phyloP scores from a whole-genome alignment of 2,888 invertebrate species.

The Nesidiocoris tenuis region DNA sequence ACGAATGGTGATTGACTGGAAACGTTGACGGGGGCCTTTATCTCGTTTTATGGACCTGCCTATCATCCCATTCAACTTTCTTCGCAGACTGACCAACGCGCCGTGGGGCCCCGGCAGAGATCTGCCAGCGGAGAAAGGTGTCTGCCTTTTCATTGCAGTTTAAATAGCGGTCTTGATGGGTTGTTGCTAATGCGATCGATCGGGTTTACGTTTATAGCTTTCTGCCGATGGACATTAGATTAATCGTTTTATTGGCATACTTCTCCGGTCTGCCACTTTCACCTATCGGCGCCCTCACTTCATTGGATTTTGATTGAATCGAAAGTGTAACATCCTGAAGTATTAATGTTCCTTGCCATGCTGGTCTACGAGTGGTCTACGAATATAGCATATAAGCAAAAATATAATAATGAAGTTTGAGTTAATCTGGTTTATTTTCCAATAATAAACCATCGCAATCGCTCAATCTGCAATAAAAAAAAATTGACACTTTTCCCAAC shows the following conservation, averaged over 20 bases:
- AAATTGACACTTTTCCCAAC: no score
- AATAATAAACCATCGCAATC: no score
- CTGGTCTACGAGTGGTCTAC: no score
- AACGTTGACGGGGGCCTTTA: neutral
- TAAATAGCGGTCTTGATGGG: neutral
- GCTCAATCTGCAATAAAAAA: no score
- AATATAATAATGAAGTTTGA: no score
- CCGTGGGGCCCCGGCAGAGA: neutral
- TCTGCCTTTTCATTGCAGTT: neutral
- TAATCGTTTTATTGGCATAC: neutral
- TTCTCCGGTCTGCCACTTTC: neutral
- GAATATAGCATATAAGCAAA: no score
- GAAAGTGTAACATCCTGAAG: no score
- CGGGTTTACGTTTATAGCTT: neutral
- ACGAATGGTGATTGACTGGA: neutral
- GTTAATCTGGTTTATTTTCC: no score
- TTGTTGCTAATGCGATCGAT: neutral
- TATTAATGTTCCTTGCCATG: no score
- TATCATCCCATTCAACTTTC: neutral
- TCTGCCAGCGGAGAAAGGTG: neutral
- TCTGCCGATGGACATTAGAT: neutral
- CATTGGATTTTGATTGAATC: no score
- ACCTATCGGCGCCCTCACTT: no score
- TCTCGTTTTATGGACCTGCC: neutral
- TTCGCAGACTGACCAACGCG: neutral